Evolutionary conservation across 2,113 vertebrate species (phyloP), one percentile per base, ranked within the genome.

Genomic region (Proteles cristata): DNA sequence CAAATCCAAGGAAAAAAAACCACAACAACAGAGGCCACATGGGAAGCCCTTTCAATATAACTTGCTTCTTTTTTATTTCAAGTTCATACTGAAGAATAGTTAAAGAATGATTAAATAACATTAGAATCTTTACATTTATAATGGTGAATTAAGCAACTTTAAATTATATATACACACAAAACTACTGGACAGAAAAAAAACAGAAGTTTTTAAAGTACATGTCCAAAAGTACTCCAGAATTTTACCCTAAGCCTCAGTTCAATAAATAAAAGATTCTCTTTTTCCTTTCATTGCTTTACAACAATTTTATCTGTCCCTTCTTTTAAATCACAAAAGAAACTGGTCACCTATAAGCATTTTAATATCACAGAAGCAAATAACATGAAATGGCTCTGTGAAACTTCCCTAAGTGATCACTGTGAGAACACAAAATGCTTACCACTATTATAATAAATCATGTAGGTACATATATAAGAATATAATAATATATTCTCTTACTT

Each of bases 31-130:
- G n/a, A 94, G 80, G 50, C 5, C 69, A 96, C 53, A 88, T 3
- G 55, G 43, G 25, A 91, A 88, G 84, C 14, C 90, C 88, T 93
- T 90, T 68, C 33, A 94, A 23, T 66, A 76, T 66, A 76, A 19
- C 16, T n/a, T 95, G 28, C 82, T 94, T 63, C 19, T 81, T 68
- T 73, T 53, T 90, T 28, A 88, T 71, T 77, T 93, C 68, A 79
- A 65, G 26, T 58, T 88, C 79, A 88, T 43, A 50, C 7, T 81
- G 11, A 95, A 93, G n/a, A 63, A 31, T 83, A 90, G 65, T 5
- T 68, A 95, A 91, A 77, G n/a, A 81, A 91, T 84, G 31, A 84
- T 58, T 88, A 73, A 94, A 85, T 76, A 77, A 25, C 48, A 93
- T 80, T 65, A 68, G 21, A 33, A 93, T 53, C 48, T 79, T 80